phyloP scores from a whole-genome alignment of 2,797 vertebrate species.

The Lateolabrax maculatus region DNA sequence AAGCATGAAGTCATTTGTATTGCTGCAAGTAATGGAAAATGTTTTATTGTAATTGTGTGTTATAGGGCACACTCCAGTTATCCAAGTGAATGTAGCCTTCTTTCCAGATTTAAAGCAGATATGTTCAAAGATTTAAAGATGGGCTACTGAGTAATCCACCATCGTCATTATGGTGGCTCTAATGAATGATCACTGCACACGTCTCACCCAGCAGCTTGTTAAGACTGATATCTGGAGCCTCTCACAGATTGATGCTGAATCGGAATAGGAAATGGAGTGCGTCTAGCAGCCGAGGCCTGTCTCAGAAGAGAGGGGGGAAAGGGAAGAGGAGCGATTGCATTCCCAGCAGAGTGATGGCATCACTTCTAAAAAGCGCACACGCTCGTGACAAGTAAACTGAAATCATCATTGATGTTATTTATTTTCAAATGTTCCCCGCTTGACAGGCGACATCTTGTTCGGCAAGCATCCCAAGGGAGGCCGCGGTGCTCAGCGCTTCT shows the following conservation, averaged over 20 bases:
- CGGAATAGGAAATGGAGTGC: conserved; percentile 82
- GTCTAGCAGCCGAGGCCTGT: conserved; percentile 75
- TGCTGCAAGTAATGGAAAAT: conserved; percentile 25
- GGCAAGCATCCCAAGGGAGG: conserved; percentile 83
- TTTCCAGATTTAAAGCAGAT: conserved; percentile 39
- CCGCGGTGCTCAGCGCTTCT: conserved; percentile 73
- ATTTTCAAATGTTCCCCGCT: conserved; percentile 88
- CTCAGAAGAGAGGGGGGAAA: conserved; percentile 53
- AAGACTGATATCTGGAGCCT: conserved; percentile 76
- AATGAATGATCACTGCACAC: conserved; percentile 73
- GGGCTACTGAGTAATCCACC: conserved; percentile 28
- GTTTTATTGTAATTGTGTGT: conserved; percentile 18
- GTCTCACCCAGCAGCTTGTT: conserved; percentile 73
- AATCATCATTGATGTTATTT: conserved; percentile 91
- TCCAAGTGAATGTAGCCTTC: conserved; percentile 13
- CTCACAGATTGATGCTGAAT: conserved; percentile 78
- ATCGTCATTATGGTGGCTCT: conserved; percentile 55
- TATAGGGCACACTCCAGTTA: background rate
- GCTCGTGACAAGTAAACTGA: conserved; percentile 88
- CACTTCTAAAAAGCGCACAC: conserved; percentile 84
- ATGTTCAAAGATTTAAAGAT: conserved; percentile 45
- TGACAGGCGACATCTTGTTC: conserved; percentile 91
- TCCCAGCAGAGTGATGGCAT: conserved; percentile 84
- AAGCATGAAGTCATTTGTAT: conserved; percentile 20
- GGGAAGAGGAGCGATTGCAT: conserved; percentile 70